These are phyloP conservation scores for Cryptoblepharus egeriae DNA, from an alignment of 2,797 vertebrate species.

Conservation along the genomic window DNA sequence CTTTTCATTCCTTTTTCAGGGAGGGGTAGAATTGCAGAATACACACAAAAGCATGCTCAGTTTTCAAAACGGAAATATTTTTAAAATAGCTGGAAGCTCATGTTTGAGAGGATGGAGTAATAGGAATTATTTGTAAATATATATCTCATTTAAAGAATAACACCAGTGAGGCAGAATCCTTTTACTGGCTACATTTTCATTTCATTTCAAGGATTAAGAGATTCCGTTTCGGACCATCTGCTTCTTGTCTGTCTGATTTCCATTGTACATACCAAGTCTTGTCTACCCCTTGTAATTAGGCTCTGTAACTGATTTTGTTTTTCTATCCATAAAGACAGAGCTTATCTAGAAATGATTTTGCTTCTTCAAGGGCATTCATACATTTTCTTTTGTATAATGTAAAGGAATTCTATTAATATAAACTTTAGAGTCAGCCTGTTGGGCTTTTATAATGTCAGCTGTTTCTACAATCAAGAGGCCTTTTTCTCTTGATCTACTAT, in stretches of 20 bases:
- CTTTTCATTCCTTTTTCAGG: not conserved
- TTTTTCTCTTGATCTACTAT: constrained; percentile 6
- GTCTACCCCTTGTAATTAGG: constrained; percentile 50
- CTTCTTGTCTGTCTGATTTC: constrained; percentile 48
- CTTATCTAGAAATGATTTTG: constrained; percentile 50
- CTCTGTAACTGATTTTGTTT: constrained; percentile 60
- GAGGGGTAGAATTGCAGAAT: not conserved
- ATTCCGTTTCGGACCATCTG: constrained; percentile 60
- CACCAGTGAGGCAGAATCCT: constrained; percentile 23
- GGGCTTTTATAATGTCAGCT: constrained; percentile 21
- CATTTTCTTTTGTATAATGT: constrained; percentile 45
- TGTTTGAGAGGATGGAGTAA: not conserved
- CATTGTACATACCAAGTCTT: constrained; percentile 38
- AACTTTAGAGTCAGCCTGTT: constrained; percentile 20
- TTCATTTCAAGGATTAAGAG: constrained; percentile 45
- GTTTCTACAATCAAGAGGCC: constrained; percentile 33
- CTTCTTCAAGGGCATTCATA: constrained; percentile 35
- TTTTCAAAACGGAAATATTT: constrained; percentile 1
- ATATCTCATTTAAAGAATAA: constrained; percentile 51
- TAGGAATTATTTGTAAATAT: constrained; percentile 28
- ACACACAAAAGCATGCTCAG: constrained; percentile 11
- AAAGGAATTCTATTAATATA: not conserved
- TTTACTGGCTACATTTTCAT: constrained; percentile 31
- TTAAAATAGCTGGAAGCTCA: constrained; percentile 35
- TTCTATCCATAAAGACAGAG: constrained; percentile 45